These are phyloP conservation scores for Callocephalon fimbriatum DNA, from an alignment of 2,113 vertebrate species.

Conservation along the genomic window DNA sequence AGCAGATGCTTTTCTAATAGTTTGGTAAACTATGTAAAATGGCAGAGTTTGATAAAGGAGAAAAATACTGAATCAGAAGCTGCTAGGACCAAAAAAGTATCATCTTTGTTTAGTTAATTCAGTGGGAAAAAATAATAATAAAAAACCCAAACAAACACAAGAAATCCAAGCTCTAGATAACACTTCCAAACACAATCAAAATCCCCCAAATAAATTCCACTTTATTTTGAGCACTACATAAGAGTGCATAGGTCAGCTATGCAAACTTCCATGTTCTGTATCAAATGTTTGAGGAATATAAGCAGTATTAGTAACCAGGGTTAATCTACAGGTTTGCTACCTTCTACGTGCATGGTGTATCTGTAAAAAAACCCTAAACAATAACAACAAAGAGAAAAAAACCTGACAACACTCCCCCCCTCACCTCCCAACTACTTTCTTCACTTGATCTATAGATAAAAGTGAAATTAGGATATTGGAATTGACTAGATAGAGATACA, in stretches of 20 bases:
- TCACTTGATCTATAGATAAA: not conserved
- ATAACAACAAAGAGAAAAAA: not conserved
- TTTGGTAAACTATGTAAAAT: not conserved
- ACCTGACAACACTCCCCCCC: not conserved
- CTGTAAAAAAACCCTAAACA: not conserved
- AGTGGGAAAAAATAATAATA: not conserved
- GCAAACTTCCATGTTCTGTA: not conserved
- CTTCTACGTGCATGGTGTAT: not conserved
- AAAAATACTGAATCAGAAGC: not conserved
- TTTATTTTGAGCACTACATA: not conserved
- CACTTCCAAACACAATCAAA: not conserved
- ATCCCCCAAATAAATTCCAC: not conserved
- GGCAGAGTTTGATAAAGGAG: not conserved
- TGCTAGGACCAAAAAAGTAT: not conserved
- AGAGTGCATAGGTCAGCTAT: not conserved
- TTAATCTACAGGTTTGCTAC: not conserved
- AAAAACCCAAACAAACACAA: not conserved
- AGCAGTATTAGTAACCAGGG: not conserved
- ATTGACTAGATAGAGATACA: not conserved
- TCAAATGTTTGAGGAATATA: not conserved
- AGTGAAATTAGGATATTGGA: not conserved
- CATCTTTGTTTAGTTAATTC: not conserved
- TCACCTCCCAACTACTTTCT: accelerated
- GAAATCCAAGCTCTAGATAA: not conserved
- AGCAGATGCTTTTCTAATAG: not conserved